These are phyloP conservation scores for Periphyllus acericola DNA, from an alignment of 2,888 invertebrate species.

Conservation along the genomic window DNA sequence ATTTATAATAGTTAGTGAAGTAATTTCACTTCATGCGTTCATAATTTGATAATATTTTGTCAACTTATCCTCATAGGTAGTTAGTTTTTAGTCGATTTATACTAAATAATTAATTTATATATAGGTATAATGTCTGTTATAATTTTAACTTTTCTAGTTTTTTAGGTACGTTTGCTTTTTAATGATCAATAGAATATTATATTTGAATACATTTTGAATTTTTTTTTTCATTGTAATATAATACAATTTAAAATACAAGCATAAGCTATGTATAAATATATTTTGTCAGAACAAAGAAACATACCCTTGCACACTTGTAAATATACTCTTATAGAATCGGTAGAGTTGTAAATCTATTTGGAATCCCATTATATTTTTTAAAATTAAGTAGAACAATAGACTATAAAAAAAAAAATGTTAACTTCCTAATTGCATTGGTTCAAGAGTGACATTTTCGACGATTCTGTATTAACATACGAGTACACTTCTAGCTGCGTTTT, in stretches of 20 bases:
- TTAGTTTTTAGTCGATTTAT: too few relatives aligned
- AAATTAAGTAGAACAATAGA: conserved; percentile 47
- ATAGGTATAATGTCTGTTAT: too few relatives aligned
- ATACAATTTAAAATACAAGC: not conserved
- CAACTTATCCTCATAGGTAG: too few relatives aligned
- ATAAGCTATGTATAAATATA: not conserved
- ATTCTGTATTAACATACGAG: not conserved
- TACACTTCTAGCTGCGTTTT: not conserved
- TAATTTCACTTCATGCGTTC: too few relatives aligned
- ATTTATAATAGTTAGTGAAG: too few relatives aligned
- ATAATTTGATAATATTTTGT: too few relatives aligned
- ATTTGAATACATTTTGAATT: too few relatives aligned
- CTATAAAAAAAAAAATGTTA: conserved; percentile 25
- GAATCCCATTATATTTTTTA: conserved; percentile 45
- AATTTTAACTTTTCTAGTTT: too few relatives aligned
- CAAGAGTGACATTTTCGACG: conserved; percentile 47
- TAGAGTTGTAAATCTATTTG: conserved; percentile 36
- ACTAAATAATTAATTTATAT: too few relatives aligned
- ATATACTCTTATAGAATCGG: not conserved
- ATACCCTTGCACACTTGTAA: not conserved
- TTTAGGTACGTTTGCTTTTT: too few relatives aligned
- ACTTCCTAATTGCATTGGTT: conserved; percentile 54
- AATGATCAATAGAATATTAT: too few relatives aligned
- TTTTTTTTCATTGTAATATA: too few relatives aligned
- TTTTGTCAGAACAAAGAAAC: not conserved